Base-by-base conservation (phyloP, 2,888 invertebrate genomes). In the Xanthia togata region DNA sequence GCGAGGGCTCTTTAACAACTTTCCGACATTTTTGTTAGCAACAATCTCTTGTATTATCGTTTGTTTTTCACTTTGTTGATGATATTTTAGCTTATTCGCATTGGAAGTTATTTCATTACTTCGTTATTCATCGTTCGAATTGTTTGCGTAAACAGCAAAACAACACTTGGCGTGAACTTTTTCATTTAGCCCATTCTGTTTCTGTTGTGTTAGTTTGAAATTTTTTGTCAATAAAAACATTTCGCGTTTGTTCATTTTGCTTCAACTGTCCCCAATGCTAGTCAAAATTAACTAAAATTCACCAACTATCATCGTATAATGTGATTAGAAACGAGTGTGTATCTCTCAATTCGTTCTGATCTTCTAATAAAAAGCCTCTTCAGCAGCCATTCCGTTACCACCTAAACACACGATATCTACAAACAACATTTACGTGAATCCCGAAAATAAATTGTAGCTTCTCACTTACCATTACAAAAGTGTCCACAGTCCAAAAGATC, bases 11-110 rank as follows among this genome's bases (percentile, higher is more conserved):
- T 81, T 82, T 74, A 84, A 83, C 79, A 91, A 92, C 90, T 91
- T 92, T 88, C 82, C 85, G 83, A 91, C 90, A 91, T 93, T 93
- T 93, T 93, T 92, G 90, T 88, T 89, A 79, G 72, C 75, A 93
- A 94, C 93, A 94, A 92, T 92, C 87, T 87, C 90, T 89, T 78
- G 74, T 78, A 79, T 89, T 89, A 90, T 89, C 88, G 89, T 92
- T 93, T 92, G 91, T 92, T 93, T 92, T 92, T 91, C 89, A 89
- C 91, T 93, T 93, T 94, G 93, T 92, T 92, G 90, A 91, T 93
- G 90, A 92, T 94, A 92, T 94, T 94, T 92, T 86, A 87, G 91
- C 90, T 90, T 91, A 91, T 93, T 93, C 87, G 88, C 88, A 89
- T 92, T 89, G 88, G 87, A 93, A 93, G 92, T 93, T 94, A 92